Evolutionary conservation across 2,113 vertebrate genomes (phyloP).

Genomic region (Bostrychus sinensis): DNA sequence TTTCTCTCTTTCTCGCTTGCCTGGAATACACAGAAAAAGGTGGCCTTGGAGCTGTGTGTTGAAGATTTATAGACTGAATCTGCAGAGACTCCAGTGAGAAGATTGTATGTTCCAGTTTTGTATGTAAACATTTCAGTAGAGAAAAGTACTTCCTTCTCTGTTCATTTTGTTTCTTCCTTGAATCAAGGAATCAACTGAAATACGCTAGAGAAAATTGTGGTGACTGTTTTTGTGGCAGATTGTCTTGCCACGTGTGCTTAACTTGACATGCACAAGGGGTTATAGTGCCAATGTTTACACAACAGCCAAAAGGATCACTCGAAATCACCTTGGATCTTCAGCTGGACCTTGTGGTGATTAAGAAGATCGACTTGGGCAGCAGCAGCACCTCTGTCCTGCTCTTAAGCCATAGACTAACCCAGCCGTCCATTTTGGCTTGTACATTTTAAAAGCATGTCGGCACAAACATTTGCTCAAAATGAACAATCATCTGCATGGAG

Average conservation of each 20-base stretch:
- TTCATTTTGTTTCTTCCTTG: slow-evolving; percentile 88
- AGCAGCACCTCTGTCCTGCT: slow-evolving; percentile 32
- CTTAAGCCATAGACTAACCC: slow-evolving; percentile 11
- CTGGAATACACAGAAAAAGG: slow-evolving; percentile 88
- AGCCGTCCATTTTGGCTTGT: slow-evolving; percentile 4
- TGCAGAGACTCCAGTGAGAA: slow-evolving; percentile 85
- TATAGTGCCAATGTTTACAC: slow-evolving; percentile 84
- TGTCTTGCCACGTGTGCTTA: slow-evolving; percentile 75
- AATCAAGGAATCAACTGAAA: slow-evolving; percentile 96
- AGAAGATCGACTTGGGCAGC: slow-evolving; percentile 30
- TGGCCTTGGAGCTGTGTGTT: slow-evolving; percentile 91
- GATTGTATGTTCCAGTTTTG: slow-evolving; percentile 72
- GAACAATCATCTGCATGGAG: slow-evolving; percentile 71
- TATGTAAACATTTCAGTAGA: slow-evolving; percentile 69
- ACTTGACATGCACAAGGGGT: slow-evolving; percentile 73
- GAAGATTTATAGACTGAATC: slow-evolving; percentile 88
- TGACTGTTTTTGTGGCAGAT: slow-evolving; percentile 78
- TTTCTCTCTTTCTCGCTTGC: slow-evolving; percentile 66
- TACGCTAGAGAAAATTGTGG: slow-evolving; percentile 73
- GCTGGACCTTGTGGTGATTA: slow-evolving; percentile 21
- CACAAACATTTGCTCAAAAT: slow-evolving; percentile 32
- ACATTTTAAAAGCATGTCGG: slow-evolving; percentile 54
- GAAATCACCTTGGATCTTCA: slow-evolving; percentile 19
- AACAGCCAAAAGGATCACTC: slow-evolving; percentile 50
- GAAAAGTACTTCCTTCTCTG: slow-evolving; percentile 80